phyloP scores from a whole-genome alignment of 2,113 vertebrate species.

The Etheostoma cragini region DNA sequence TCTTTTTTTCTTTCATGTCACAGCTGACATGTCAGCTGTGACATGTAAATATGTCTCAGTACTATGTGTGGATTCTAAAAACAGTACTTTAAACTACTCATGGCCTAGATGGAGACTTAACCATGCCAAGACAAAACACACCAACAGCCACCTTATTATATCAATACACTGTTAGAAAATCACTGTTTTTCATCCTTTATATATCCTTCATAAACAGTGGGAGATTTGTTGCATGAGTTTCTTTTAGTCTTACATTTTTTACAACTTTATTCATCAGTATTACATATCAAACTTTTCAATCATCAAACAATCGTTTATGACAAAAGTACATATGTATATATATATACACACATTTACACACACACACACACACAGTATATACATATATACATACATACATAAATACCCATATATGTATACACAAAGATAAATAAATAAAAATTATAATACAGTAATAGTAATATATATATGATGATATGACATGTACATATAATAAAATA shows the following conservation, averaged over 20 bases:
- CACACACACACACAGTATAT: too few relatives aligned
- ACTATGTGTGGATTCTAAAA: neutral
- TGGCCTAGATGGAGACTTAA: neutral
- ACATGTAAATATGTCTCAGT: neutral
- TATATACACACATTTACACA: too few relatives aligned
- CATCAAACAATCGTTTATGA: too few relatives aligned
- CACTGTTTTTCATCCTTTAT: constrained; percentile 85
- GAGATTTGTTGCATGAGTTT: neutral
- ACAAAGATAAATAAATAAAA: too few relatives aligned
- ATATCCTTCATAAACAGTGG: constrained; percentile 14
- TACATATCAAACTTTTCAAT: too few relatives aligned
- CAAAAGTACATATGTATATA: too few relatives aligned
- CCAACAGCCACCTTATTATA: constrained; percentile 7
- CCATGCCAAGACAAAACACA: neutral
- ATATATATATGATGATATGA: too few relatives aligned
- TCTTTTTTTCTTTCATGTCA: neutral
- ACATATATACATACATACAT: too few relatives aligned
- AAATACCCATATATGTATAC: too few relatives aligned
- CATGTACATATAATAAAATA: too few relatives aligned
- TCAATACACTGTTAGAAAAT: constrained; percentile 88
- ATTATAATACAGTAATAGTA: too few relatives aligned
- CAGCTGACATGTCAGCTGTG: neutral
- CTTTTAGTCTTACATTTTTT: neutral
- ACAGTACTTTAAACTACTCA: neutral
- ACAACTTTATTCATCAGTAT: too few relatives aligned